Base-by-base conservation (phyloP, 2,888 invertebrate genomes). In the Drosophila merina region DNA sequence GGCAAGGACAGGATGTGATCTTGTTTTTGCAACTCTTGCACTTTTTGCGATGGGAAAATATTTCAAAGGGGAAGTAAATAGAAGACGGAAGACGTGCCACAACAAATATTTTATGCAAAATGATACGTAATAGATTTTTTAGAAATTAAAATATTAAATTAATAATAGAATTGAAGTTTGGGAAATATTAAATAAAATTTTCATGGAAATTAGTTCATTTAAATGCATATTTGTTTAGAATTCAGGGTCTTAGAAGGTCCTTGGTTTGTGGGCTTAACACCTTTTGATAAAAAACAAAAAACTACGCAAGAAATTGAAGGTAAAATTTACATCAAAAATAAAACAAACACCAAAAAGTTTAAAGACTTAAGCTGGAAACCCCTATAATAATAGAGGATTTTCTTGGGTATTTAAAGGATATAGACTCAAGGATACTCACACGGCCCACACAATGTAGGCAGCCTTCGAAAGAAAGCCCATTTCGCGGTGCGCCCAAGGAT, bases 391-490 rank as follows among this genome's bases (percentile, higher is more conserved):
- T 2, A 5, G n/a, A n/a, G 36, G 12, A 6, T 12, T 36, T n/a
- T n/a, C n/a, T 2, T 2, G 1, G 6, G 14, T 12, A 31, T 20
- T 31, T 30, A 12, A n/a, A n/a, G 36, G 36, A 36, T n/a, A n/a
- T 36, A 12, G n/a, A n/a, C 1, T n/a, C 9, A n/a, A 5, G 8
- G 14, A 31, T 42, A 95, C 95, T 95, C 93, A 96, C 96, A 96
- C 95, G 93, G 95, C 95, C 93, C 95, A 95, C 91, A 96, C 94
- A 91, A 95, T 95, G 92, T 95, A 95, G 83, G 95, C 94, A 69
- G 95, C 95, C 92, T 96, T 95, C 68, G 95, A 95, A 85, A 95
- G 94, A 91, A 95, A 95, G 84, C 95, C 95, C 95, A 96, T 95
- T 76, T 60, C 74, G 75, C 48, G 25, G 49, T 28, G 64, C 42